Conservation (phyloP, 2,888 invertebrate species). For the Leistus spinibarbis region DNA sequence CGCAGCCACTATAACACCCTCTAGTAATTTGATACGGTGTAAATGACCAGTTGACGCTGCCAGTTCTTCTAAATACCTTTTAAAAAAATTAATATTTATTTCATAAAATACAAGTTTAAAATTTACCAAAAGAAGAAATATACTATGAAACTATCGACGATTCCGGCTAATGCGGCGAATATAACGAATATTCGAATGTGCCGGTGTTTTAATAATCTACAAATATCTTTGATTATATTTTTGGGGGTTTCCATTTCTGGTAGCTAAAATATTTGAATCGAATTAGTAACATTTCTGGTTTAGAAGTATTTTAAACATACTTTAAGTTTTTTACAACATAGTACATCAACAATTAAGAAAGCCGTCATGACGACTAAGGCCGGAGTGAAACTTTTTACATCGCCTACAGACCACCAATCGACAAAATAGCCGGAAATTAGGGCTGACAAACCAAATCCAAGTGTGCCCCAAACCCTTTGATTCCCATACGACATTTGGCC, state of each 20-base stretch:
- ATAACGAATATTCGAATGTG: slow-evolving; percentile 71
- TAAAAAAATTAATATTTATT: slow-evolving; percentile 33
- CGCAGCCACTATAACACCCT: slow-evolving; percentile 79
- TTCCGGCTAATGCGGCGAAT: slow-evolving; percentile 77
- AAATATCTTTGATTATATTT: slow-evolving; percentile 72
- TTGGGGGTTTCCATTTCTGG: slow-evolving; percentile 71
- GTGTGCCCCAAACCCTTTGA: slow-evolving; percentile 83
- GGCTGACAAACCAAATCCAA: slow-evolving; percentile 78
- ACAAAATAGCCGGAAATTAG: slow-evolving; percentile 72
- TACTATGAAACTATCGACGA: slow-evolving; percentile 79
- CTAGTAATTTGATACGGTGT: slow-evolving; percentile 74
- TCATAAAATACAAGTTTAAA: background rate
- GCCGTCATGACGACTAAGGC: slow-evolving; percentile 70
- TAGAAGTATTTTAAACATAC: slow-evolving; percentile 51
- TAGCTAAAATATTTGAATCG: slow-evolving; percentile 59
- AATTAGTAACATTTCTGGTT: background rate
- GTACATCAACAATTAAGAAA: slow-evolving; percentile 69
- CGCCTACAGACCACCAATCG: slow-evolving; percentile 66
- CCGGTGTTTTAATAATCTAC: slow-evolving; percentile 65
- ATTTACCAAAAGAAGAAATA: slow-evolving; percentile 81
- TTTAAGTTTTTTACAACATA: slow-evolving; percentile 68
- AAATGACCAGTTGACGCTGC: slow-evolving; percentile 67
- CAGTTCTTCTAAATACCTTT: slow-evolving; percentile 78
- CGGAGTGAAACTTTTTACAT: slow-evolving; percentile 72
- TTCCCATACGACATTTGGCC: slow-evolving; percentile 74